Evolutionary conservation across 2,888 invertebrate species (phyloP), one percentile per base, ranked within the genome.

Genomic region (Cheilosia variabilis): DNA sequence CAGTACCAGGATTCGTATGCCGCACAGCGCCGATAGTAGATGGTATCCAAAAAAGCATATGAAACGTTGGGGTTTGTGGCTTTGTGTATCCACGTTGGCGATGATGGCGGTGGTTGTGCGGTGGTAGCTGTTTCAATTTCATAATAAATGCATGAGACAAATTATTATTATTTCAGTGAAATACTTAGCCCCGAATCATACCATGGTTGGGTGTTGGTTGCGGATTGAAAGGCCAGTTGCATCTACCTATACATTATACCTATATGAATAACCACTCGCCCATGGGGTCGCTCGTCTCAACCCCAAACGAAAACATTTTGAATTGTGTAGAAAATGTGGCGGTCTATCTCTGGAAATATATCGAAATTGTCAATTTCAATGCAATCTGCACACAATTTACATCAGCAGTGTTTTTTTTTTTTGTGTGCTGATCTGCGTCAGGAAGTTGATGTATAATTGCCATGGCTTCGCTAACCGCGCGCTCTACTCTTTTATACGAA

Each of bases 121-220:
- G 73, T 75, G 47, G 60, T 71, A 47, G 84, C 60, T 84, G 75
- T 84, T 84, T 84, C 80, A 71, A 76, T 80, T 84, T 84, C 69
- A 76, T 84, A 80, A 80, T 84, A 84, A 84, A 84, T 84, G 84
- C 84, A 84, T 84, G 84, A 80, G 84, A 84, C 80, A 80, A 84
- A 84, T 84, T 84, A 80, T 84, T 79, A 84, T 84, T 76, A 84
- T 84, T 84, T 84, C 71, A 80, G 69, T 53, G 69, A 75, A 84
- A 69, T 71, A 65, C 58, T 58, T 65, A 19, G 47, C 27, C 60
- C 66, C 47, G 43, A 72, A 58, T 52, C 37, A 13, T 31, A 15
- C 10, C 19, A 22, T 7, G 55, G 27, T 6, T 31, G 55, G 55
- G n/a, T 6, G 9, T 55, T 4, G 24, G 15, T 19, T 19, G 22